Conservation (phyloP, 2,113 vertebrate species). For the Murina feae region DNA sequence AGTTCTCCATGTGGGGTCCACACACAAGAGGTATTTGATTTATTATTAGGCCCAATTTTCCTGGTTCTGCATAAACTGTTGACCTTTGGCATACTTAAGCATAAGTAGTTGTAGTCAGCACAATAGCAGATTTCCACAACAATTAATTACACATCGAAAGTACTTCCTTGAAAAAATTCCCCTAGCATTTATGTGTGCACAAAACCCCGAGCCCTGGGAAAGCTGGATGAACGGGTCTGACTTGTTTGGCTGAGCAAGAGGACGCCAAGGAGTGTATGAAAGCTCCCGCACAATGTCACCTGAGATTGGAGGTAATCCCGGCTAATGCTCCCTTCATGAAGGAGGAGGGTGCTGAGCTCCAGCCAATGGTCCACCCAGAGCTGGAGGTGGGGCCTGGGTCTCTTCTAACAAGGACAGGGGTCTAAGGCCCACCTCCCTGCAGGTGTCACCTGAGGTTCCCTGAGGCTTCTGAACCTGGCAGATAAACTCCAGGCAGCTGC, state of each 20-base stretch:
- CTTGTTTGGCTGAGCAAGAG: neutral
- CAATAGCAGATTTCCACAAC: neutral
- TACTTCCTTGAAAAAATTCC: neutral
- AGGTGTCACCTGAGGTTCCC: rapidly evolving
- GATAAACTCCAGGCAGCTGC: rapidly evolving
- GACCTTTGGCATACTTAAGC: neutral
- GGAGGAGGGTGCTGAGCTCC: rapidly evolving
- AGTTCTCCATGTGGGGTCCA: rapidly evolving
- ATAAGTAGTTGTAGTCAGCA: rapidly evolving
- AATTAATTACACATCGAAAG: neutral
- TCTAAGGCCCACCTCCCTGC: rapidly evolving
- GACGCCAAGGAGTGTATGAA: rapidly evolving
- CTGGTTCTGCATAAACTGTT: neutral
- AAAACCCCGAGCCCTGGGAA: neutral
- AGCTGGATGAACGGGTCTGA: rapidly evolving
- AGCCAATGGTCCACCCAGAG: too few relatives aligned
- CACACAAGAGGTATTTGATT: rapidly evolving
- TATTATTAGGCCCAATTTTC: neutral
- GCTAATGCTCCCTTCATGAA: rapidly evolving
- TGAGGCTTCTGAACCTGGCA: neutral
- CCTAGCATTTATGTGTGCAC: rapidly evolving
- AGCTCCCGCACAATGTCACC: rapidly evolving
- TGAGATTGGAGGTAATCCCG: rapidly evolving
- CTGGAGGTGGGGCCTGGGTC: neutral
- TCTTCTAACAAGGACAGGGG: neutral